Base-by-base conservation (phyloP, 2,113 vertebrate genomes). In the Macaca fascicularis region DNA sequence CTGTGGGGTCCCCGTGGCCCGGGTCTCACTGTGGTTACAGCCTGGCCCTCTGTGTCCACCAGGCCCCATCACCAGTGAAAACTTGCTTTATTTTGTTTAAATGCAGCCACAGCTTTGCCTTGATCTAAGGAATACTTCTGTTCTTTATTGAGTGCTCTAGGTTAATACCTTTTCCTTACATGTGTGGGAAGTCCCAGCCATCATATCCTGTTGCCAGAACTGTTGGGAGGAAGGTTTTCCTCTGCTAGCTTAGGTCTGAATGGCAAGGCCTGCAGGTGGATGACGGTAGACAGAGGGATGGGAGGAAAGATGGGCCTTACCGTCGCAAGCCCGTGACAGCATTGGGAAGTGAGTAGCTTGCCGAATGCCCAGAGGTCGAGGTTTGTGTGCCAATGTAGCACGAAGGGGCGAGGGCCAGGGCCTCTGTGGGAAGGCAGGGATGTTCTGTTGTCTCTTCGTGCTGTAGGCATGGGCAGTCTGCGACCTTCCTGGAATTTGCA, bases 321-420 rank as follows among this genome's bases (percentile, higher is more conserved):
- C 4, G 5, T 40, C 2, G 13, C 4, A 7, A 17, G n/a, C 55
- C 6, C 4, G 5, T 12, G 25, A 16, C 5, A 6, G 8, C 30
- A 5, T 17, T 52, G 17, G 4, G 23, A 45, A 43, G 12, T 27
- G 40, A 27, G 72, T 14, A 43, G 43, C 40, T 75, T 27, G 9
- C n/a, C 1, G 6, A 25, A 43, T 27, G 22, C 40, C 72, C 13
- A 40, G 72, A 75, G 40, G 40, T 43, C 2, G 0, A 43, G 38
- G 72, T 75, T 43, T 75, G 23, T 75, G 12, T 43, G 13, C 40
- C 72, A 45, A 3, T 3, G 5, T 23, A 22, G 38, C 72, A 75
- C 1, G 14, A 72, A 38, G n/a, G 0, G 35, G 70, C 6, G 12
- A 75, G 72, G 16, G 23, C 25, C 22, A 22, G 35, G 69, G 27